Conservation (phyloP, 2,113 vertebrate species). For the Engystomops pustulosus region DNA sequence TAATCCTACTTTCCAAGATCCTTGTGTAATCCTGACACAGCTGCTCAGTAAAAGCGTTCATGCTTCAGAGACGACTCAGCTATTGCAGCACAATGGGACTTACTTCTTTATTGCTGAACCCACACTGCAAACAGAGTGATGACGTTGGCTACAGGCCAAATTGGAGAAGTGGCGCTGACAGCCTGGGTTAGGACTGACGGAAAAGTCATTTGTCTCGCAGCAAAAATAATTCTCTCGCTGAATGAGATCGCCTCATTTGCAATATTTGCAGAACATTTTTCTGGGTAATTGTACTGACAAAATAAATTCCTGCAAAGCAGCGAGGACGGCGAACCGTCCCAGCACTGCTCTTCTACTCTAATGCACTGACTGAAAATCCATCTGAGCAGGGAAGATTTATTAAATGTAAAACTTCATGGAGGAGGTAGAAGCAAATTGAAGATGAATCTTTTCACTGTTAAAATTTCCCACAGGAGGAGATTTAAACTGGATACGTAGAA, state of each 20-base stretch:
- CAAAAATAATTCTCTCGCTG: conserved; percentile 63
- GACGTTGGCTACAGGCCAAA: conserved; percentile 70
- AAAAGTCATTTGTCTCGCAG: conserved; percentile 70
- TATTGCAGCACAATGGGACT: conserved; percentile 66
- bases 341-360: conserved; percentile 64
- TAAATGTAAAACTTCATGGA: conserved; percentile 63
- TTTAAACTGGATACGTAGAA: background rate
- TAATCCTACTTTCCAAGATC: conserved; percentile 66
- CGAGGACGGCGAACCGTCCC: conserved; percentile 64
- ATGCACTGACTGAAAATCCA: conserved; percentile 67
- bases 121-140: conserved; percentile 67
- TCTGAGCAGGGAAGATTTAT: conserved; percentile 63
- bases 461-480: conserved; percentile 47
- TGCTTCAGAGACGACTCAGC: conserved; percentile 68
- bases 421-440: conserved; percentile 61
- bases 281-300: conserved; percentile 68
- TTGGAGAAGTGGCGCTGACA: conserved; percentile 66
- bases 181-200: conserved; percentile 68
- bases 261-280: conserved; percentile 67
- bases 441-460: conserved; percentile 58
- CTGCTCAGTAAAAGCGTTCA: conserved; percentile 67
- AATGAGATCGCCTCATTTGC: conserved; percentile 68
- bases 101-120: conserved; percentile 65
- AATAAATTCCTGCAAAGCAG: conserved; percentile 66
- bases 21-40: conserved; percentile 69